Evolutionary conservation across 2,888 invertebrate species (phyloP).

Genomic region (Platycheirus albimanus): DNA sequence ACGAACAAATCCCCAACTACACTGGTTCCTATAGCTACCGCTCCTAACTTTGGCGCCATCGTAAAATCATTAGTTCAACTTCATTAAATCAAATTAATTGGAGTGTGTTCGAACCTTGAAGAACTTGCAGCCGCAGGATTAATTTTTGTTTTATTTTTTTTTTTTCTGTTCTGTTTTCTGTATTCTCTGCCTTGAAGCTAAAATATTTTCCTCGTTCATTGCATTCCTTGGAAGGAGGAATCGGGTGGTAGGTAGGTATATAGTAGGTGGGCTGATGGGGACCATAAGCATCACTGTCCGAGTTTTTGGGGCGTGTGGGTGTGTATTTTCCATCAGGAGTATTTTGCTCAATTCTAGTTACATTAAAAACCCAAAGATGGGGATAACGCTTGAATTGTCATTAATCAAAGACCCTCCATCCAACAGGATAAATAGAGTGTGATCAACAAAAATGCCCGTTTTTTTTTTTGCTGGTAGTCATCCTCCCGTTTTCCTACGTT

Average conservation of each 20-base stretch:
- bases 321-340: slow-evolving; percentile 28
- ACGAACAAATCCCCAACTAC: slow-evolving; percentile 1
- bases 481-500: slow-evolving; percentile 13
- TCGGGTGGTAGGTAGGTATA: no score
- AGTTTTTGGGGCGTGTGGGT: neutral
- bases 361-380: slow-evolving; percentile 44
- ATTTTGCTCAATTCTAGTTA: slow-evolving; percentile 40
- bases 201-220: slow-evolving; percentile 51
- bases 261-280: no score
- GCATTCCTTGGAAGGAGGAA: slow-evolving; percentile 38
- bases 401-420: slow-evolving; percentile 60
- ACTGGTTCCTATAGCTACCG: slow-evolving; percentile 17
- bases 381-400: slow-evolving; percentile 69
- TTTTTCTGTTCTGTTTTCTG: neutral
- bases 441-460: slow-evolving; percentile 50
- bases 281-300: slow-evolving; percentile 25
- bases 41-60: slow-evolving; percentile 59
- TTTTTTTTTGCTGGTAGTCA: slow-evolving; percentile 19
- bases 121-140: slow-evolving; percentile 69
- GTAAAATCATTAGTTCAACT: slow-evolving; percentile 74
- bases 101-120: slow-evolving; percentile 71
- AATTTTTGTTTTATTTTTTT: slow-evolving; percentile 47
- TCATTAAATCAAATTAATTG: slow-evolving; percentile 75
- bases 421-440: slow-evolving; percentile 62
- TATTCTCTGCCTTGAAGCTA: slow-evolving; percentile 23